Conservation (phyloP, 2,797 vertebrate species). For the Cyprinodon diabolis region DNA sequence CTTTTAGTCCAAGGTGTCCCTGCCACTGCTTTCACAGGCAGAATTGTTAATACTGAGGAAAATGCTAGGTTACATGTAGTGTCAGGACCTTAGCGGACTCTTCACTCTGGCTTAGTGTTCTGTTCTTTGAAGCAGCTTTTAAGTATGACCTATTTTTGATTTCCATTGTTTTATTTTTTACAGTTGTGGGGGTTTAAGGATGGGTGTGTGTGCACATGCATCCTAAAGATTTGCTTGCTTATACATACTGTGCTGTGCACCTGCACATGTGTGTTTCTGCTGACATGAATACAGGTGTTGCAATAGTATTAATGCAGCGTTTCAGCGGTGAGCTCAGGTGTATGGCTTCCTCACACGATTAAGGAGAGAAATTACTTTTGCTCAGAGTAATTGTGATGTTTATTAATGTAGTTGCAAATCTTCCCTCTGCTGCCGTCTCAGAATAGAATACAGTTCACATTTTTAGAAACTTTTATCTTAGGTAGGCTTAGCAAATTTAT, state of each 20-base stretch:
- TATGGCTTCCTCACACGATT: conserved; percentile 42
- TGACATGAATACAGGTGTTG: conserved; percentile 2
- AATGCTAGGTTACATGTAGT: conserved; percentile 45
- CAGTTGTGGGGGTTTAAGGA: conserved; percentile 46
- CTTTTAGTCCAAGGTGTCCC: conserved; percentile 72
- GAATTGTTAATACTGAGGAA: conserved; percentile 49
- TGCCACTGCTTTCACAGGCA: conserved; percentile 59
- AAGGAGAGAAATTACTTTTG: conserved; percentile 38
- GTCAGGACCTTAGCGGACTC: conserved; percentile 48
- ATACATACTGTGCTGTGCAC: conserved; percentile 41
- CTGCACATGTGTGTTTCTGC: conserved; percentile 13
- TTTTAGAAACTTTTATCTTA: conserved; percentile 66
- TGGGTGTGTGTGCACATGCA: conserved; percentile 27
- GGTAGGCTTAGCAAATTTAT: conserved; percentile 47
- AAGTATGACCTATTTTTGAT: conserved; percentile 65
- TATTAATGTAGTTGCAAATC: conserved; percentile 52
- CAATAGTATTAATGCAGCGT: conserved; percentile 34
- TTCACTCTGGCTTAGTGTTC: conserved; percentile 45
- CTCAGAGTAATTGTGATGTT: conserved; percentile 49
- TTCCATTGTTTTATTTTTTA: conserved; percentile 55
- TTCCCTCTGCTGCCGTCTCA: conserved; percentile 46
- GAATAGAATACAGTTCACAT: conserved; percentile 62
- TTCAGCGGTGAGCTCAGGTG: conserved; percentile 62
- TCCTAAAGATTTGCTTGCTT: conserved; percentile 39
- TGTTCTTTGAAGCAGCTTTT: conserved; percentile 51